Conservation (phyloP, 2,888 invertebrate species). For the Nipponacmea schrenckii region DNA sequence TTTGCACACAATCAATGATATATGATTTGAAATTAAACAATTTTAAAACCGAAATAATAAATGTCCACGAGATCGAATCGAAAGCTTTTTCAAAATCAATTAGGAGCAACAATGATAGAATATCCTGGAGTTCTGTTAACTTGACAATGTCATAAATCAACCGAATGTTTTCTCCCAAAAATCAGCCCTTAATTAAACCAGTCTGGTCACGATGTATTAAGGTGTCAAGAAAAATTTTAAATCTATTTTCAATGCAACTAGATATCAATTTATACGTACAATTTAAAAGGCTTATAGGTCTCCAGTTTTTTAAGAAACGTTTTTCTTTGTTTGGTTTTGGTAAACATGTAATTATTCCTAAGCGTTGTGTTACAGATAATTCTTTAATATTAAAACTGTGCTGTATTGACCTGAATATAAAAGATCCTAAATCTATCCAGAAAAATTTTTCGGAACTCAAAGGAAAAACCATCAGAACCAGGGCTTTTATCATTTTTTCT, state of each 20-base stretch:
- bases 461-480: slow-evolving; percentile 21
- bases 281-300: slow-evolving; percentile 28
- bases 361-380: slow-evolving; percentile 24
- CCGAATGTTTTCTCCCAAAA: slow-evolving; percentile 23
- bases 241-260: slow-evolving; percentile 15
- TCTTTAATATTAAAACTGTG: slow-evolving; percentile 17
- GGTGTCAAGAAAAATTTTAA: slow-evolving; percentile 17
- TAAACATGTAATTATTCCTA: slow-evolving; percentile 29
- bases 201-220: no score
- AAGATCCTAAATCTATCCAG: slow-evolving; percentile 16
- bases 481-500: no score
- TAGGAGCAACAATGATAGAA: slow-evolving; percentile 18
- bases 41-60: slow-evolving; percentile 15
- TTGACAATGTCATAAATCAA: slow-evolving; percentile 24
- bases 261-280: slow-evolving; percentile 25
- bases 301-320: slow-evolving; percentile 21
- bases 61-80: slow-evolving; percentile 23
- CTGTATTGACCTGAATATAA: slow-evolving; percentile 16
- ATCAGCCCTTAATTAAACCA: no score
- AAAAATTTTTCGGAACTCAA: slow-evolving; percentile 21
- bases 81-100: no score
- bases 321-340: slow-evolving; percentile 26
- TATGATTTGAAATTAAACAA: slow-evolving; percentile 21
- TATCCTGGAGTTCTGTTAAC: slow-evolving; percentile 19
- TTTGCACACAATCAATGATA: slow-evolving; percentile 17